Base-by-base conservation (phyloP, 2,888 invertebrate genomes). In the Drosophila trichaetosa region DNA sequence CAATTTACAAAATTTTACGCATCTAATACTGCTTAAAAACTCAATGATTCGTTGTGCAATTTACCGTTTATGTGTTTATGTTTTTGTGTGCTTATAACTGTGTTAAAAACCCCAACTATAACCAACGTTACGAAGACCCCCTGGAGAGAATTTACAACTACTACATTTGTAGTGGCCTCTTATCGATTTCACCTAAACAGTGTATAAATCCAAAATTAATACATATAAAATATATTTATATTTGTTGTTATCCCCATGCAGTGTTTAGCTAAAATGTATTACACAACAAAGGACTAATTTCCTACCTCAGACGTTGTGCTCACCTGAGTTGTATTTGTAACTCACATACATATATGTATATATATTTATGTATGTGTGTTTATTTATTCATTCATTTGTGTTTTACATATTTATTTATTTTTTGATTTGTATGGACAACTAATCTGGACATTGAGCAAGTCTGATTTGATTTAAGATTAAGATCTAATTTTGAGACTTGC, bases 111-210 rank as follows among this genome's bases (percentile, higher is more conserved):
- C 21, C 13, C 24, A 61, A 59, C 33, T 53, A 49, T 16, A 58
- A 4, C 13, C 42, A 24, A 77, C 42, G 31, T 48, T 34, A 56
- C 52, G 49, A 38, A 54, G 59, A 83, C 54, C 69, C 68, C 68
- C 59, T 56, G 80, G 68, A 27, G 46, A 34, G 57, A 61, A 54
- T 29, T 54, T 29, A 58, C 42, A 80, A 36, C 63, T 60, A 38
- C 48, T 60, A 65, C 57, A 69, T 72, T 46, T 81, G 60, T 66
- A 60, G 62, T 36, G 65, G 57, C 57, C 56, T 57, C 60, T 76
- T 74, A 89, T 86, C 89, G 84, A 89, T 88, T 89, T 73, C 74
- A 83, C 73, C 61, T 65, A 31, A 80, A 60, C 60, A 68, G 62
- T 53, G 64, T 65, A 71, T 64, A 65, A 73, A 62, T 53, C 52